These are phyloP conservation scores for Anastrepha obliqua DNA, from an alignment of 1,140 invertebrate species.

Conservation along the genomic window DNA sequence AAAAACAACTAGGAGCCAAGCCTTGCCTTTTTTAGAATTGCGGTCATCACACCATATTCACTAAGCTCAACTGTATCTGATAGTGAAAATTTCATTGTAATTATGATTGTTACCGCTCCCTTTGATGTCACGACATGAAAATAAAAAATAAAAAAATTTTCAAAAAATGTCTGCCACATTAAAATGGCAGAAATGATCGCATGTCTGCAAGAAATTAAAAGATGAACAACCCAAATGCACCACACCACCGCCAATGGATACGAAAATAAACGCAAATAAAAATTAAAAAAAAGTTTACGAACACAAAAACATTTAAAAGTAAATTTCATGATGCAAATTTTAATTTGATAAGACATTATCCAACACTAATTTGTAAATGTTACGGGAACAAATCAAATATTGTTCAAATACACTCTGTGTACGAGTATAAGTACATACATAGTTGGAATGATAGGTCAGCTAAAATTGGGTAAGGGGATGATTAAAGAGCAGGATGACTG, in stretches of 20 bases:
- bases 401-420: not conserved
- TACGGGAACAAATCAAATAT: not conserved
- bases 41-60: no score
- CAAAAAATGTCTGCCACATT: no score
- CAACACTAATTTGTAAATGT: constrained; percentile 56
- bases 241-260: not conserved
- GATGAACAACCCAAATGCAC: not conserved
- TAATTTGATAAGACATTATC: constrained; percentile 54
- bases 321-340: constrained; percentile 20
- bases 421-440: not conserved
- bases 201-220: constrained; percentile 19
- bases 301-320: not conserved
- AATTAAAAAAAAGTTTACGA: not conserved
- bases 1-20: no score
- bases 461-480: constrained; percentile 16
- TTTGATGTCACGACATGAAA: not conserved
- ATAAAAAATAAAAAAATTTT: no score
- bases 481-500: not conserved
- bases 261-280: not conserved
- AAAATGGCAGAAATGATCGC: not conserved
- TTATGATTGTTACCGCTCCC: constrained; percentile 8
- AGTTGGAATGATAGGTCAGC: no score
- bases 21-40: no score
- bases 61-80: not conserved
- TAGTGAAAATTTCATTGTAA: constrained; percentile 12